Base-by-base conservation (phyloP, 2,797 vertebrate genomes). In the Hoplostethus mediterraneus region DNA sequence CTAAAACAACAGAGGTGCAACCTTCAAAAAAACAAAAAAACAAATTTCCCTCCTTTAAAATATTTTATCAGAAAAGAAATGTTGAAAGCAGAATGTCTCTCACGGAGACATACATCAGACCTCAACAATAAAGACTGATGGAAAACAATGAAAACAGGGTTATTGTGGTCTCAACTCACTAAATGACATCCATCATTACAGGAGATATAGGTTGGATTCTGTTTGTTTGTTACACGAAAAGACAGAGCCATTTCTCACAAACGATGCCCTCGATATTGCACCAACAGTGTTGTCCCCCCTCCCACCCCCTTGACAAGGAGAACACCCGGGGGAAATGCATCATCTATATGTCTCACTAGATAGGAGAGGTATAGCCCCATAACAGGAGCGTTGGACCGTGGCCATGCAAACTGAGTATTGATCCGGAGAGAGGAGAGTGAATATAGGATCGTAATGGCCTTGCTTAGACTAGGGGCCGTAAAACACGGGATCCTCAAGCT, bases 321-420 rank as follows among this genome's bases (percentile, higher is more conserved):
- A 40, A 47, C 31, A 13, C 77, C 62, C 57, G 49, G 49, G 76
- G 60, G 61, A 75, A 52, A 85, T 63, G 44, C 55, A 58, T 67
- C 42, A 54, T 80, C 61, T 47, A 58, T 10, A 36, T 44, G 38
- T 56, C 33, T 31, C 62, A 40, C 45, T 36, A n/a, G 55, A 78
- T 45, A 59, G 64, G n/a, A 36, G 62, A 45, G 38, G 49, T 65
- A 61, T 4, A 55, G 67, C 44, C 55, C 75, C 71, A 77, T 71
- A 58, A 66, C 33, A 33, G 21, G 79, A 13, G 13, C 42, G 57
- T 12, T 71, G 78, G 74, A 73, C 42, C 64, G 7, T 68, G 66
- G 56, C 74, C 59, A 87, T 80, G 77, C 67, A 87, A 85, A 83
- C 44, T 0, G 25, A 77, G 13, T 85, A 90, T 81, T 67, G 87